A percentile compares a stretch with the other conserved stretches of the same genome.
These are phyloP conservation scores for Anthopleura sola DNA, from an alignment of 64 coral and sea anemone genomes.

Conservation along the genomic window DNA sequence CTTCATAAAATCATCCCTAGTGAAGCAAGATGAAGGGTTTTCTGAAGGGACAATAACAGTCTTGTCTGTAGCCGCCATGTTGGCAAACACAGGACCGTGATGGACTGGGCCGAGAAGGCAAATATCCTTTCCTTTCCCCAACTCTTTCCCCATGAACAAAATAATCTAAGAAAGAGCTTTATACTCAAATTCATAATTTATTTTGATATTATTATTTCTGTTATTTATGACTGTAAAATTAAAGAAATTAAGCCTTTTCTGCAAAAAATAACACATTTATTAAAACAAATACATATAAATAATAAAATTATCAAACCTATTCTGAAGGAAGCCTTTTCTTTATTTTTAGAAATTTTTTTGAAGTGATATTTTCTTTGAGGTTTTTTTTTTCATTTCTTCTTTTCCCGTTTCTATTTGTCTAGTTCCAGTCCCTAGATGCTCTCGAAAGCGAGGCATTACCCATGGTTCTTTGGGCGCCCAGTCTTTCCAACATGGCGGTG, in stretches of 20 bases:
- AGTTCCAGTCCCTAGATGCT: background rate
- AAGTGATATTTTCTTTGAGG: background rate
- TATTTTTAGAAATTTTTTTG: background rate
- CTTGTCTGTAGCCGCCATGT: conserved; percentile 85
- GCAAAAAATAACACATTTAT: no score
- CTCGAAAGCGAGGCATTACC: conserved; percentile 3
- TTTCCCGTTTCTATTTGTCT: background rate
- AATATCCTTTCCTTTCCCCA: background rate
- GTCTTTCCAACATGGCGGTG: conserved; percentile 27
- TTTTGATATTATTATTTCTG: no score
- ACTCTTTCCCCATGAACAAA: no score
- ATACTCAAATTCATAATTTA: no score
- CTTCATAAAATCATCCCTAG: conserved; percentile 77
- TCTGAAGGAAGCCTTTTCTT: no score
- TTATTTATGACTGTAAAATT: no score
- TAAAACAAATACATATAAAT: no score
- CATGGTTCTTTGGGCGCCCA: background rate
- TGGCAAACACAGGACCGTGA: conserved; percentile 29
- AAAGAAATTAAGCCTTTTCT: no score
- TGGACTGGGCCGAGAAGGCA: background rate
- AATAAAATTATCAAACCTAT: no score
- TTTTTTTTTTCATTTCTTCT: background rate
- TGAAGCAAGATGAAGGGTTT: conserved; percentile 70
- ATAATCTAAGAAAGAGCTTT: no score
- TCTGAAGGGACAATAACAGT: conserved; percentile 62